Base-by-base conservation (phyloP, 1,140 invertebrate genomes). In the Drosophila carrolli region DNA sequence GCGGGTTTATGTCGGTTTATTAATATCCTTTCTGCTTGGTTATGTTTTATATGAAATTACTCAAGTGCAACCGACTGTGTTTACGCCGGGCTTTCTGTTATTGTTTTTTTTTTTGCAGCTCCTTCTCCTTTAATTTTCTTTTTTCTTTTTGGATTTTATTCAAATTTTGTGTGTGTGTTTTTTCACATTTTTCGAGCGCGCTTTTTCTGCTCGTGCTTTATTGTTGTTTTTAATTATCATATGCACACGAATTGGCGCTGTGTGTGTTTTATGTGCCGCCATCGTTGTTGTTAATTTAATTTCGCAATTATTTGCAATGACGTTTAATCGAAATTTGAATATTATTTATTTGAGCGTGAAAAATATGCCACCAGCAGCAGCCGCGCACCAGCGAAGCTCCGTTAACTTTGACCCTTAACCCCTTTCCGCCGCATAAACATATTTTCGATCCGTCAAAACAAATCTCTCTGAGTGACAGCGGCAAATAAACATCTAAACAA, bases 11-110 rank as follows among this genome's bases (percentile, higher is more conserved):
- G 86, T 73, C 80, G 88, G 88, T 91, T 91, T 91, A 91, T 91
- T 91, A 91, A 90, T 91, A 91, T 91, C 88, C 88, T 88, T 91
- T 91, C 82, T 80, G 88, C 84, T 89, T 84, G 84, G 80, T 75
- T 89, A 89, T 89, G 84, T 89, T 89, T 89, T 84, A 91, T 91
- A 82, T 75, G 88, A 88, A 88, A 91, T 91, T 88, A 91, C 83
- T 91, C 88, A 90, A 91, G 88, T 91, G 88, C 77, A 91, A 81
- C 66, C 76, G 83, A 83, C 88, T 90, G 82, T 83, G 74, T 90
- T 83, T 90, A 74, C 83, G 67, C 65, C 67, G 62, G 65, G 65
- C 68, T 76, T 71, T 78, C 43, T 59, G 40, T 59, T 50, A 53
- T 53, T 62, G 46, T 70, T 40, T 56, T 23, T 74, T 55, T 14